Percentiles rank a stretch among this genome's conserved stretches.
phyloP scores from a whole-genome alignment of 2,888 invertebrate genomes.

The Cyaniris semiargus region DNA sequence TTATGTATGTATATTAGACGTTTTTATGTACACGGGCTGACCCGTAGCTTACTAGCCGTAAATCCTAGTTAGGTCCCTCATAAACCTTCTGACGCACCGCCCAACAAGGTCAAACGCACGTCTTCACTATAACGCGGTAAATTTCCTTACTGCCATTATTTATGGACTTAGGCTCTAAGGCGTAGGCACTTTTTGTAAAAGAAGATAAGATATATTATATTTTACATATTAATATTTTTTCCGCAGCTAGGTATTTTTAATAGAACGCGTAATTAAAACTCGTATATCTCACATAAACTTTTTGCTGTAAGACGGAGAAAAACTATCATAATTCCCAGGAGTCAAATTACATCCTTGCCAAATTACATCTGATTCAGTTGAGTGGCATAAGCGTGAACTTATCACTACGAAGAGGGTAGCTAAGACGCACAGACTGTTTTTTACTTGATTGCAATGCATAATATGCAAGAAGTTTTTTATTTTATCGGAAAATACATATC shows the following conservation, averaged over 20 bases:
- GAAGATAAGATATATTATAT: background rate
- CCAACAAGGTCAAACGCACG: slow-evolving; percentile 27
- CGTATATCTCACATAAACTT: background rate
- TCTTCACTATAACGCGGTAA: slow-evolving; percentile 24
- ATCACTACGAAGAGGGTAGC: background rate
- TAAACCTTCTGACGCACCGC: slow-evolving; percentile 19
- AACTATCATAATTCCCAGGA: background rate
- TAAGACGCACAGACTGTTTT: no score
- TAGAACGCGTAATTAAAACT: background rate
- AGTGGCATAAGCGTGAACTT: background rate
- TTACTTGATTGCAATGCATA: no score
- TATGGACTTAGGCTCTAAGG: slow-evolving; percentile 2
- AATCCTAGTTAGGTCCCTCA: slow-evolving; percentile 29
- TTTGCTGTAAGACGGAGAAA: background rate
- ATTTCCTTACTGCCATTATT: slow-evolving; percentile 13
- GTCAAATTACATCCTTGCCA: background rate
- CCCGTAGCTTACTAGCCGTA: slow-evolving; percentile 10
- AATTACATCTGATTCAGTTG: background rate
- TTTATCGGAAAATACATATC: no score
- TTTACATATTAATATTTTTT: background rate
- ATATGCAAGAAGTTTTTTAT: no score
- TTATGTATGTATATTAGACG: slow-evolving; percentile 19
- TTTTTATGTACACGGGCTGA: slow-evolving; percentile 13
- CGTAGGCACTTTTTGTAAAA: background rate
- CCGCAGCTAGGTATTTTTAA: background rate